Percentiles rank a stretch among this genome's conserved stretches.
These are phyloP conservation scores for Drosophila yakuba DNA, from an alignment of 1,140 invertebrate genomes.

Conservation along the genomic window DNA sequence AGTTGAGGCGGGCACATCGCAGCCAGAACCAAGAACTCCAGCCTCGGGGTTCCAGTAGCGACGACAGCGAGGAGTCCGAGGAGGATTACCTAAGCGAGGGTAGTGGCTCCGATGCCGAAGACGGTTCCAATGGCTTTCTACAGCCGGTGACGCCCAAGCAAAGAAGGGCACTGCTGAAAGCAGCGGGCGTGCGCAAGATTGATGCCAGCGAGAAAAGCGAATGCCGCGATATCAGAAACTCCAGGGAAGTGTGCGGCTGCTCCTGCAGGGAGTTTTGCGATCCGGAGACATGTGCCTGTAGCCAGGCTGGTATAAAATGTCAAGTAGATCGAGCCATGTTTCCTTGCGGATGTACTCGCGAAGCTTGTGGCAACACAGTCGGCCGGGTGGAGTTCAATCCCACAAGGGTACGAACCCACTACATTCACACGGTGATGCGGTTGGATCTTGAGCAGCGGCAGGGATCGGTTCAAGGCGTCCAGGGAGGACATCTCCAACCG, in stretches of 20 bases:
- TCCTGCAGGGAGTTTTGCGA: constrained; percentile 97
- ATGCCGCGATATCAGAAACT: constrained; percentile 95
- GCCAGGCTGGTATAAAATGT: constrained; percentile 97
- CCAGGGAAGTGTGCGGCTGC: constrained; percentile 97
- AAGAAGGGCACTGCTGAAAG: constrained; percentile 92
- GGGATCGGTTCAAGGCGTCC: constrained; percentile 48
- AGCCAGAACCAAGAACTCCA: constrained; percentile 90
- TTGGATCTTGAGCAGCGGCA: constrained; percentile 95
- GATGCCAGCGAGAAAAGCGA: constrained; percentile 97
- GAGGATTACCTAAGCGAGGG: constrained; percentile 92
- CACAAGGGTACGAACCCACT: constrained; percentile 97
- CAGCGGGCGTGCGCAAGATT: constrained; percentile 96
- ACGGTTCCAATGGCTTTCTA: constrained; percentile 96
- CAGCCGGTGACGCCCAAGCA: constrained; percentile 97
- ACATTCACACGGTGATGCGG: constrained; percentile 98
- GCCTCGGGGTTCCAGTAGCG: constrained; percentile 86
- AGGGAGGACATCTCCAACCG: constrained; percentile 35
- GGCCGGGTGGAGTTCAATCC: constrained; percentile 99
- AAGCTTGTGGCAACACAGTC: constrained; percentile 96
- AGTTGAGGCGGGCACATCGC: constrained; percentile 93
- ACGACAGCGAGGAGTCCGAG: constrained; percentile 91
- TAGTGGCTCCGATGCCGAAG: constrained; percentile 93
- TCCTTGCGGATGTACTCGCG: constrained; percentile 97
- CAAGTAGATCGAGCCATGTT: constrained; percentile 98
- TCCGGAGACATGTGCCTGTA: constrained; percentile 97